Evolutionary conservation across 2,888 invertebrate genomes (phyloP), one percentile per base, ranked within the genome.

Genomic region (Drosophila anomalata): DNA sequence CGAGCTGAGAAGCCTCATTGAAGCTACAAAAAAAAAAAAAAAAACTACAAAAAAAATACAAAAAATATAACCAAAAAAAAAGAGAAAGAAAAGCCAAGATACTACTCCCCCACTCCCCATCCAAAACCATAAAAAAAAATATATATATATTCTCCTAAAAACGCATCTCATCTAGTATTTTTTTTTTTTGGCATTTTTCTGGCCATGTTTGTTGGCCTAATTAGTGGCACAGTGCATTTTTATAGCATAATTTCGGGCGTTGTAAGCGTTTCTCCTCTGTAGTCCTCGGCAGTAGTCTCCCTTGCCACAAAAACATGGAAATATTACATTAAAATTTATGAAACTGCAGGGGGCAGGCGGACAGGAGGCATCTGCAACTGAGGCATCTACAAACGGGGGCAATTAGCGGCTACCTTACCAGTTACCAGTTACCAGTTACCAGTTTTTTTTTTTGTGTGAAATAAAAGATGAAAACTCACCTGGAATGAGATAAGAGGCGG

Each of bases 281-380:
- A 14, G 14, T 14, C 14, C 14, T 14, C 14, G 14, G 14, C 53
- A 66, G 56, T 4, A 2, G 22, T 22, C 29, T 29, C 77, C 83
- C 76, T 75, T 71, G 17, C 17, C 71, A 72, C 81, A 77, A 85
- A 68, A 78, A 87, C 85, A 87, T 72, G 73, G 62, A 77, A 81
- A 81, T 85, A 87, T 87, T 73, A 82, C 82, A 82, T 81, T 76
- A 78, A 85, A 81, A 84, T 82, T 84, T 87, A 82, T 80, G 84
- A 84, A 83, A 69, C 80, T 67, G 61, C 68, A 33, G 54, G 47
- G 44, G 39, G 42, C 50, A 62, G 7, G 26, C 7, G 39, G 47
- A 61, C 60, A 60, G 60, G 61, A 61, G 61, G 61, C 61, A 61
- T 61, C 61, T 61, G 61, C 17, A 42, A 20, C 17, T 42, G 41